These are phyloP conservation scores for Acronicta psi DNA, from an alignment of 2,888 invertebrate genomes.

Conservation along the genomic window DNA sequence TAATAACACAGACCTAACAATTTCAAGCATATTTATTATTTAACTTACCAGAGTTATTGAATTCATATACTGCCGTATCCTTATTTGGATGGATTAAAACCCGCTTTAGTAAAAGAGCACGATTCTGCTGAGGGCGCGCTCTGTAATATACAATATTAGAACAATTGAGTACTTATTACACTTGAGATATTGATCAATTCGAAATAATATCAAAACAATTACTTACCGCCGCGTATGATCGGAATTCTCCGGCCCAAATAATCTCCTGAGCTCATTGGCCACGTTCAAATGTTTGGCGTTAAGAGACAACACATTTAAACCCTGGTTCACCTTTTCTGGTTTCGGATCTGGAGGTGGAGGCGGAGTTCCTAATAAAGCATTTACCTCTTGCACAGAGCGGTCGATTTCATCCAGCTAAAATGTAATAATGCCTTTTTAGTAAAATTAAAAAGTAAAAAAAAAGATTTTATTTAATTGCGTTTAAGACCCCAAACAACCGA, in stretches of 20 bases:
- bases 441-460: too few relatives aligned
- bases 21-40: neutral
- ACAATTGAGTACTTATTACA: too few relatives aligned
- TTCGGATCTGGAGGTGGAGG: constrained; percentile 17
- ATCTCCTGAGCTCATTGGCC: constrained; percentile 59
- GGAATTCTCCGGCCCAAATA: constrained; percentile 64
- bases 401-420: constrained; percentile 76
- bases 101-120: constrained; percentile 35
- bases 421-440: neutral
- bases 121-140: constrained; percentile 16
- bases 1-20: neutral
- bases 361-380: constrained; percentile 68
- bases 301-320: constrained; percentile 27
- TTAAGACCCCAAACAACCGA: too few relatives aligned
- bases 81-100: constrained; percentile 38
- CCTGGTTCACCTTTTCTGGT: neutral
- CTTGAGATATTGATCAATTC: too few relatives aligned
- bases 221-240: constrained; percentile 47
- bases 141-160: constrained; percentile 24
- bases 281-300: constrained; percentile 63
- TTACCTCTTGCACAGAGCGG: constrained; percentile 68
- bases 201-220: neutral
- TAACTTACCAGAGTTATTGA: constrained; percentile 37
- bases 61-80: constrained; percentile 41
- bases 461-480: too few relatives aligned